Percentiles rank a stretch among this genome's conserved stretches.
phyloP scores from a whole-genome alignment of 2,797 vertebrate species.

The Pteronotus mesoamericanus region DNA sequence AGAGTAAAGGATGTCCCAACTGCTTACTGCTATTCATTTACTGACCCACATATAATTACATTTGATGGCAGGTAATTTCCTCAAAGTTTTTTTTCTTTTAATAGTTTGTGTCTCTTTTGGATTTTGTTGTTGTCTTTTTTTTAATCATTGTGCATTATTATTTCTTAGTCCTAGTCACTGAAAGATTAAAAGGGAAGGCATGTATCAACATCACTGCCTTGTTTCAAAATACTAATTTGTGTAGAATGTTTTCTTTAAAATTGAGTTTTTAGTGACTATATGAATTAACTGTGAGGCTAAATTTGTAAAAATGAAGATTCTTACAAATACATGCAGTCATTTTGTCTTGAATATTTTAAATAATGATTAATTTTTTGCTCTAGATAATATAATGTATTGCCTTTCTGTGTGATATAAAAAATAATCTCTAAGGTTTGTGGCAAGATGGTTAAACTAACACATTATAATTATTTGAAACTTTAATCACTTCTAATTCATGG shows the following conservation, averaged over 20 bases:
- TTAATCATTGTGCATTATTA: neutral
- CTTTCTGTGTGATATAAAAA: neutral
- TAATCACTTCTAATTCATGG: neutral
- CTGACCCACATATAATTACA: slow-evolving; percentile 91
- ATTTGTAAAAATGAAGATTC: neutral
- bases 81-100: slow-evolving; percentile 31
- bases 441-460: neutral
- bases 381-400: neutral
- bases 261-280: neutral
- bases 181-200: neutral
- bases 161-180: neutral
- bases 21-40: slow-evolving; percentile 91
- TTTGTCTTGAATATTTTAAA: neutral
- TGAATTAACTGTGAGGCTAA: neutral
- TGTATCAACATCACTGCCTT: neutral
- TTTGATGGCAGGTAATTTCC: slow-evolving; percentile 92
- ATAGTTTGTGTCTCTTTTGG: neutral
- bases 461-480: neutral
- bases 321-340: neutral
- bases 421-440: neutral
- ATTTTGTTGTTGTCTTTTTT: neutral
- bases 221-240: neutral
- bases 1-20: slow-evolving; percentile 85
- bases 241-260: slow-evolving; percentile 9
- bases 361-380: neutral